Conservation (phyloP, 2,797 vertebrate species). For the Hafferia zeledoni region DNA sequence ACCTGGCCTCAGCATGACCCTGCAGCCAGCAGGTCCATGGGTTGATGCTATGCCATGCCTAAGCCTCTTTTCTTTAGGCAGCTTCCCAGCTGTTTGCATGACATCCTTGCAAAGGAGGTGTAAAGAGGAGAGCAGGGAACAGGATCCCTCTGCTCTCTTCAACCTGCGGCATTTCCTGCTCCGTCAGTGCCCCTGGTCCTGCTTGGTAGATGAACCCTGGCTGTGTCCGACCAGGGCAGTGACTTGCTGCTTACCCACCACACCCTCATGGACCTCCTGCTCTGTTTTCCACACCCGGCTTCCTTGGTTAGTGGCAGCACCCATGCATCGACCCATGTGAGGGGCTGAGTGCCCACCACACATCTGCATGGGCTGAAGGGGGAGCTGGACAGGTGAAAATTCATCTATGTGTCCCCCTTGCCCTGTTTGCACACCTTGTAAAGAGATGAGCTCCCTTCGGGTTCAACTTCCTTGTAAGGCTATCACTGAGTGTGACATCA, state of each 20-base stretch:
- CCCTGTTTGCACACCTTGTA: neutral
- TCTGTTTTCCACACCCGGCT: neutral
- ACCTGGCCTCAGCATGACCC: neutral
- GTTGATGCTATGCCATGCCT: neutral
- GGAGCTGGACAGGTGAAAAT: neutral
- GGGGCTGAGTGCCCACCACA: fast-evolving
- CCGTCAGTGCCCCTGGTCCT: fast-evolving
- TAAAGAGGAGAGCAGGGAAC: neutral
- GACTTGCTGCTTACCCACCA: constrained; percentile 42
- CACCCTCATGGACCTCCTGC: neutral
- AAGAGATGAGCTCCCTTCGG: fast-evolving
- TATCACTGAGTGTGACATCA: neutral
- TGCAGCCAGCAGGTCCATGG: neutral
- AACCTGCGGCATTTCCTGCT: neutral
- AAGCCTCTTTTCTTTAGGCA: neutral
- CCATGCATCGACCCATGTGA: fast-evolving
- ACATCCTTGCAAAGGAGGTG: neutral
- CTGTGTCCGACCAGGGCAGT: neutral
- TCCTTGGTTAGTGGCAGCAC: neutral
- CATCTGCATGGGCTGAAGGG: neutral
- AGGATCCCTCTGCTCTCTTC: neutral
- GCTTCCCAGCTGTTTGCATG: neutral
- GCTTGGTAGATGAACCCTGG: neutral
- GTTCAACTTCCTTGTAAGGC: neutral
- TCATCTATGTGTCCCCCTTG: fast-evolving